Conservation (phyloP, 2,113 vertebrate species). For the Hemichromis elongatus region DNA sequence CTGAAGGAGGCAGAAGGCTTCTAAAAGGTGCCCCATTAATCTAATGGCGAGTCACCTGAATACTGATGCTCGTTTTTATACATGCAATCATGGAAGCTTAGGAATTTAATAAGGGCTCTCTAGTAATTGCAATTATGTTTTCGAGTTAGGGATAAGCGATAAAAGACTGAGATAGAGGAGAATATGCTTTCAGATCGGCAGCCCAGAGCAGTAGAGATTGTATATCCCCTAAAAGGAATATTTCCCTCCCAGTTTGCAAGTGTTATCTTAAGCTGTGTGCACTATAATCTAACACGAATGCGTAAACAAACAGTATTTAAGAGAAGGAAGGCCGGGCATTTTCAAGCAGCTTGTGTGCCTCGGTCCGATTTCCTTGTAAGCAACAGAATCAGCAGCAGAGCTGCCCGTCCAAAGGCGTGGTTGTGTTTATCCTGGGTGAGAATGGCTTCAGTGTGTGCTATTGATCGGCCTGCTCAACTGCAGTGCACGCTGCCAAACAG, state of each 20-base stretch:
- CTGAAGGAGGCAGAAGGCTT: constrained; percentile 10
- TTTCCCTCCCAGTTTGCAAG: neutral
- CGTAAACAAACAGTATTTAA: constrained; percentile 12
- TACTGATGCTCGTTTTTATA: constrained; percentile 16
- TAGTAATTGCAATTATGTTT: neutral
- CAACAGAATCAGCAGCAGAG: neutral
- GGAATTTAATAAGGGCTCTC: neutral
- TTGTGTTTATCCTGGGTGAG: constrained; percentile 66
- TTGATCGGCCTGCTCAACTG: constrained; percentile 58
- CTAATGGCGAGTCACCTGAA: constrained; percentile 11
- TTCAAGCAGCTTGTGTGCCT: neutral
- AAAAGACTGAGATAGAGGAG: neutral
- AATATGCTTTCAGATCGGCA: neutral
- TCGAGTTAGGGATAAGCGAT: neutral
- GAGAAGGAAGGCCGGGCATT: neutral
- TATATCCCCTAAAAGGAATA: neutral
- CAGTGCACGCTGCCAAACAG: constrained; percentile 51
- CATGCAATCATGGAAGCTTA: neutral
- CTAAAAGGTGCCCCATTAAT: constrained; percentile 8
- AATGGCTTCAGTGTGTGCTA: constrained; percentile 55
- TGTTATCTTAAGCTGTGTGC: neutral
- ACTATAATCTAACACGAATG: neutral
- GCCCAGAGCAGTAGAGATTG: neutral
- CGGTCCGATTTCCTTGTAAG: neutral
- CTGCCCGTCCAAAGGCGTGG: constrained; percentile 18